Evolutionary conservation across 1,140 invertebrate species (phyloP), one percentile per base, ranked within the genome.

Genomic region (Eumaeus atala): DNA sequence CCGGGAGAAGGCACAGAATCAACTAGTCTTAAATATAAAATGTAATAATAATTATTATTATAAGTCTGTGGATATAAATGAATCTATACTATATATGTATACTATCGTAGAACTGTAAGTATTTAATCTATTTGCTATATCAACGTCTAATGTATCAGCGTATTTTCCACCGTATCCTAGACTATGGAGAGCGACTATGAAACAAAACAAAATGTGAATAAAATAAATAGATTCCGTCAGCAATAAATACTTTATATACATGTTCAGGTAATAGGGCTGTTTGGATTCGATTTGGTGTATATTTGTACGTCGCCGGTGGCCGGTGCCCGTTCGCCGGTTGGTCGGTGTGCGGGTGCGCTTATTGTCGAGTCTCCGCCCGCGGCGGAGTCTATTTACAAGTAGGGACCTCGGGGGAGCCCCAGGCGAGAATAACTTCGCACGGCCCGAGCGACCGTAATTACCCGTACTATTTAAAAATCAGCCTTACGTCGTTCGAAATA

Each of bases 301-400:
- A 74, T 74, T 83, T 84, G 82, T 85, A 83, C 82, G 74, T 67
- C 78, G 50, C 62, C 59, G 73, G 81, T 80, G 74, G 67, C 74
- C 72, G 77, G 76, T 28, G 21, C 2, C 21, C 21, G 21, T 2
- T 28, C 21, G 21, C 21, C 38, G 14, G 14, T 17, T 7, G 14
- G 14, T 14, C 40, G 40, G 38, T n/a, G n/a, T n/a, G 38, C 38
- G 38, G 16, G 12, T 44, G 40, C 40, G 40, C 40, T 44, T 79
- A 80, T 77, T 77, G 78, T 82, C 76, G 62, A 56, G 70, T 70
- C 64, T 74, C 67, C 66, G 70, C 72, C 66, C 40, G 40, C 40
- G 14, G 14, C 40, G 37, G 44, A 51, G 37, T 61, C 40, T 79
- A 72, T 75, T 54, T 73, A 77, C 65, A 66, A 59, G 48, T 21